phyloP scores from a whole-genome alignment of 2,888 invertebrate genomes.

The Apodemia zela region DNA sequence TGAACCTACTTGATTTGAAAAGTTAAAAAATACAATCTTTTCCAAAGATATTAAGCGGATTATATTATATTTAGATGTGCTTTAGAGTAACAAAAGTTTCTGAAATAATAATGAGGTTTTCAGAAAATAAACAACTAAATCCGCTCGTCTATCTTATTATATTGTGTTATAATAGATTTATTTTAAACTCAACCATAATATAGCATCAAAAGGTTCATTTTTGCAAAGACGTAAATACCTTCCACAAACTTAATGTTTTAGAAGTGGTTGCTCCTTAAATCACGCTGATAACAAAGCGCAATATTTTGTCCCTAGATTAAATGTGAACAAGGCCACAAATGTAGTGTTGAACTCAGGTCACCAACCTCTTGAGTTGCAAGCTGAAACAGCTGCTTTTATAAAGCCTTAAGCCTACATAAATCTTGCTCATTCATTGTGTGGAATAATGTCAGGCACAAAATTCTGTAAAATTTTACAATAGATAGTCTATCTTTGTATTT shows the following conservation, averaged over 20 bases:
- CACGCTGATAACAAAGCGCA: slow-evolving; percentile 38
- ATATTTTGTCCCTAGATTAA: slow-evolving; percentile 37
- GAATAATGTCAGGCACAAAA: not conserved
- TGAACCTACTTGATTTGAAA: not conserved
- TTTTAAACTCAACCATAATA: slow-evolving; percentile 6
- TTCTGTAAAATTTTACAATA: not conserved
- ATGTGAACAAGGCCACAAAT: slow-evolving; percentile 35
- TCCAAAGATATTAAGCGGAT: not conserved
- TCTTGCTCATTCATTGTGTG: slow-evolving; percentile 11
- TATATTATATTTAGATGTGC: not conserved
- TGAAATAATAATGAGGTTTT: slow-evolving; percentile 13
- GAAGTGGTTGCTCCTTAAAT: slow-evolving; percentile 37
- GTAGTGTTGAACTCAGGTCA: slow-evolving; percentile 29
- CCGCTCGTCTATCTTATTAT: slow-evolving; percentile 12
- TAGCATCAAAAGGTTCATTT: slow-evolving; percentile 1
- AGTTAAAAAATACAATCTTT: not conserved
- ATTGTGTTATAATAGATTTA: not conserved
- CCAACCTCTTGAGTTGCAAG: slow-evolving; percentile 22
- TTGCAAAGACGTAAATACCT: not conserved
- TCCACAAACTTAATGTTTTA: slow-evolving; percentile 36
- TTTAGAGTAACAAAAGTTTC: not conserved
- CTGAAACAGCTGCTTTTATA: slow-evolving; percentile 14
- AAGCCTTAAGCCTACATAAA: slow-evolving; percentile 14
- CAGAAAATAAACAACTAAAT: slow-evolving; percentile 15
- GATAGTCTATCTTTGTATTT: not conserved